A percentile compares a stretch with the other conserved stretches of the same genome.
Evolutionary conservation across 2,888 invertebrate genomes (phyloP).

Genomic region (Philonicus albiceps): DNA sequence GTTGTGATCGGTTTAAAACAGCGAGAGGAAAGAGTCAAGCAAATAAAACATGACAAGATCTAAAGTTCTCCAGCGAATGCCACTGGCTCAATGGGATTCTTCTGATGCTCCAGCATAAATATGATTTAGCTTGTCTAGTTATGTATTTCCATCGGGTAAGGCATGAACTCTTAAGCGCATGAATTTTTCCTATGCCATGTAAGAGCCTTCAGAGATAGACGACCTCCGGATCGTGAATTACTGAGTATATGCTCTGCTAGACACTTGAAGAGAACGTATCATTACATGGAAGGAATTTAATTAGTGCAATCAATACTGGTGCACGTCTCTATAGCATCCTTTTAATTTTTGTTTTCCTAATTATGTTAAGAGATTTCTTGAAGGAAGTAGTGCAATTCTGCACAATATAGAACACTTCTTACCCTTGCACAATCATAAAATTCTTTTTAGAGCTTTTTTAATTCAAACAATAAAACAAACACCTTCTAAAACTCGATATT

Average conservation of each 20-base stretch:
- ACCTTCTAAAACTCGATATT: too few species aligned
- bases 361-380: background rate
- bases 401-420: background rate
- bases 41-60: background rate
- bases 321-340: background rate
- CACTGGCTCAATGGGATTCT: background rate
- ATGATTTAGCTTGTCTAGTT: conserved; percentile 3
- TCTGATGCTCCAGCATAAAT: background rate
- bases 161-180: background rate
- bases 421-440: background rate
- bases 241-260: background rate
- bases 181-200: background rate
- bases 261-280: background rate
- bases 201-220: conserved; percentile 1
- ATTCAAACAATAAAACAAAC: background rate
- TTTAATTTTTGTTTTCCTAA: background rate
- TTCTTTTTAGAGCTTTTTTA: background rate
- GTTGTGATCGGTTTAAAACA: background rate
- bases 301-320: background rate
- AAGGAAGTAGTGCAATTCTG: background rate
- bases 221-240: background rate
- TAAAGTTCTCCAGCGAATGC: background rate
- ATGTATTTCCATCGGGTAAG: background rate
- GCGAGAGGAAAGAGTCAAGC: background rate
- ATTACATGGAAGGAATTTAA: background rate